These are phyloP conservation scores for Poeciliopsis occidentalis DNA, from an alignment of 2,113 vertebrate genomes.

Conservation along the genomic window DNA sequence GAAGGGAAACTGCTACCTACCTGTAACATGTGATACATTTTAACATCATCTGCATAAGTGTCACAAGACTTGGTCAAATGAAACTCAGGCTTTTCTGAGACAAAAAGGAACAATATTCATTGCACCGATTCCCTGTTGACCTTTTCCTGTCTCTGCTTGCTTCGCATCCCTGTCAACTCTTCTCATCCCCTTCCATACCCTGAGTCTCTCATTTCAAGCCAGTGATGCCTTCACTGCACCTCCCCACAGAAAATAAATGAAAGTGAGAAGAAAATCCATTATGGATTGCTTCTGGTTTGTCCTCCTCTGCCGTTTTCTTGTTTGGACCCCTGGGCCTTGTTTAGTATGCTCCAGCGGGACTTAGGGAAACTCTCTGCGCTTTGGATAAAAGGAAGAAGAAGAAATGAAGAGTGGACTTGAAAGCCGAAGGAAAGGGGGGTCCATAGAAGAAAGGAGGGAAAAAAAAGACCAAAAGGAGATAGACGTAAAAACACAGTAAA, in stretches of 20 bases:
- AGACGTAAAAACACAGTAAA: background rate
- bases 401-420: constrained; percentile 28
- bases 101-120: constrained; percentile 37
- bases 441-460: background rate
- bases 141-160: constrained; percentile 23
- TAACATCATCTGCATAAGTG: constrained; percentile 23
- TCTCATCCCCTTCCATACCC: constrained; percentile 3
- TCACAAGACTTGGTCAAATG: background rate
- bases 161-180: constrained; percentile 18
- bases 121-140: constrained; percentile 25
- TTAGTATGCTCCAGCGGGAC: constrained; percentile 53
- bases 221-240: constrained; percentile 36
- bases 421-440: background rate
- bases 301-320: constrained; percentile 64
- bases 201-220: constrained; percentile 46
- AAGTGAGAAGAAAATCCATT: constrained; percentile 68
- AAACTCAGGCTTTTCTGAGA: constrained; percentile 1
- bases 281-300: constrained; percentile 63
- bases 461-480: background rate
- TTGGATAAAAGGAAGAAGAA: constrained; percentile 41
- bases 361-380: constrained; percentile 8
- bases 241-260: constrained; percentile 56
- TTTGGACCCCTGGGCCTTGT: constrained; percentile 63
- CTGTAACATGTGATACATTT: constrained; percentile 21
- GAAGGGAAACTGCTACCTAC: background rate